phyloP scores from a whole-genome alignment of 2,797 vertebrate genomes.

The Muscicapa comitata region DNA sequence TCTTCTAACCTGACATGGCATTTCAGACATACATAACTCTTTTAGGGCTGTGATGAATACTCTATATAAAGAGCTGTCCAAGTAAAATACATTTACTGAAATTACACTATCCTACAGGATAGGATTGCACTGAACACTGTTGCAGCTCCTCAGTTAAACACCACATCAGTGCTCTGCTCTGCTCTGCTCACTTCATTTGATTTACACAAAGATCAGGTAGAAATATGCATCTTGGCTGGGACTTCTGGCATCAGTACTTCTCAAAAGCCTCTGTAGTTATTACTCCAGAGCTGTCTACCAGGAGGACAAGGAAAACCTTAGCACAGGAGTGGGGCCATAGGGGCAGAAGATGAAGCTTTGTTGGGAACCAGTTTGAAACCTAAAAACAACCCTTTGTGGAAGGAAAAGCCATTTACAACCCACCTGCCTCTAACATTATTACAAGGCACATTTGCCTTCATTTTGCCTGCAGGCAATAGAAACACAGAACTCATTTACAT shows the following conservation, averaged over 20 bases:
- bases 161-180: not conserved
- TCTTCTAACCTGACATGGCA: not conserved
- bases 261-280: not conserved
- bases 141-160: not conserved
- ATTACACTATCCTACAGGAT: not conserved
- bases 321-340: not conserved
- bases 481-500: no score
- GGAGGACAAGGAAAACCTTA: not conserved
- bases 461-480: no score
- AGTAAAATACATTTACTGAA: not conserved
- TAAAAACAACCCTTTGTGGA: no score
- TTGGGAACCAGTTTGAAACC: no score
- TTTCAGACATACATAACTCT: not conserved
- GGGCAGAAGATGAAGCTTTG: not conserved
- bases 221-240: not conserved
- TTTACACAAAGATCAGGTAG: not conserved
- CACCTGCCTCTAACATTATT: no score
- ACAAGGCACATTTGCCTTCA: no score
- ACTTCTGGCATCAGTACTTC: not conserved
- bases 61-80: not conserved
- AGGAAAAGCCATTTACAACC: no score
- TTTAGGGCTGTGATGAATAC: not conserved
- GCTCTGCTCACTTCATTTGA: not conserved
- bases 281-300: not conserved
- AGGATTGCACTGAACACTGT: fast-evolving